Evolutionary conservation across 2,113 vertebrate species (phyloP), one percentile per base, ranked within the genome.

Genomic region (Micronycteris hirsuta): DNA sequence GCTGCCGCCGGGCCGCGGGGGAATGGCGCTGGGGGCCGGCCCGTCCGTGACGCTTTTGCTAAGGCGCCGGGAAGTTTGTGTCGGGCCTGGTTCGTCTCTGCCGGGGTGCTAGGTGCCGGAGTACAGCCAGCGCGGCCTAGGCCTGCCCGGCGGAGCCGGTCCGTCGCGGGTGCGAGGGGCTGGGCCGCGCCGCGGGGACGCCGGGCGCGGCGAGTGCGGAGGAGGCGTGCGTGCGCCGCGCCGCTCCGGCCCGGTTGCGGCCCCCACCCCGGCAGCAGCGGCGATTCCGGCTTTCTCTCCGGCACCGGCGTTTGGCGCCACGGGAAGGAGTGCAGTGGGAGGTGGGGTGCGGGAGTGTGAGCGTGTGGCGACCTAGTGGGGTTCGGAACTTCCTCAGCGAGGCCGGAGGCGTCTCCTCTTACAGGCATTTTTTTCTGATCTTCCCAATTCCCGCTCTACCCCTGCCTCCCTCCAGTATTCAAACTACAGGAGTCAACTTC

Each of bases 31-130:
- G 92, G 96, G 89, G 58, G 95, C 67, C 43, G 52, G 94, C 67
- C 71, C 94, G 95, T 95, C 90, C 98, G 99, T 99, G 99, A 99
- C 99, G 99, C 99, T 98, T 98, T 98, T 98, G 97, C 94, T 97
- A 98, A 98, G 94, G 95, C 94, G 92, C 94, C 89, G 93, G 97
- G 97, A 97, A 97, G 97, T 97, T 97, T 95, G 95, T 94, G 96
- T 43, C 67, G 89, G 89, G 96, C 96, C 97, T 94, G 93, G 89
- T 81, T 74, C 89, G 82, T 73, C 93, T 90, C 89, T 56, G 83
- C 86, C 63, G 70, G 76, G 38, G 52, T 76, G 94, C 86, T 38
- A 45, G 83, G 74, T 83, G 85, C 94, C 43, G 33, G 73, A 68
- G 71, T 45, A 43, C 77, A 43, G 77, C 85, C 56, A 89, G 89